Conservation (phyloP, 2,888 invertebrate species). For the Steinernema carpocapsae region DNA sequence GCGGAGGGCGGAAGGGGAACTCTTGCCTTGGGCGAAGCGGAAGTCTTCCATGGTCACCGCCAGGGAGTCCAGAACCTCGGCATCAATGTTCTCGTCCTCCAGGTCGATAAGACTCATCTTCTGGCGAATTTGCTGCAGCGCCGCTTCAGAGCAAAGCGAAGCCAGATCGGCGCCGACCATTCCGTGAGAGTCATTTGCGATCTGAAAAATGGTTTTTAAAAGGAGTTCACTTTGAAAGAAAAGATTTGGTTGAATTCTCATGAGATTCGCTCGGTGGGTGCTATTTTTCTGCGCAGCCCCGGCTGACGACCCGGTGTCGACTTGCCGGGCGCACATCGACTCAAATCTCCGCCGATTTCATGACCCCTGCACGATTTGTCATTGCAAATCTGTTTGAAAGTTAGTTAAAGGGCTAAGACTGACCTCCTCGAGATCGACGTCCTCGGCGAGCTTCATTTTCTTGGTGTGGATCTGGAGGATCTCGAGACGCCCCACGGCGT, state of each 20-base stretch:
- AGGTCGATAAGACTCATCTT: constrained; percentile 99
- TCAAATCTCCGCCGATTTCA: constrained; percentile 64
- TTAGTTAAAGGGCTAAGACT: neutral
- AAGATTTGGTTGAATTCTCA: neutral
- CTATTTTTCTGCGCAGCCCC: constrained; percentile 40
- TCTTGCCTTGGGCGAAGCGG: constrained; percentile 87
- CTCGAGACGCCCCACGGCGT: constrained; percentile 95
- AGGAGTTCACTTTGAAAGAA: neutral
- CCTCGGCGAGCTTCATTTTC: constrained; percentile 98
- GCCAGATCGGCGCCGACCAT: constrained; percentile 98
- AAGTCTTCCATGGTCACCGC: constrained; percentile 80
- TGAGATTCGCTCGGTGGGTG: constrained; percentile 42
- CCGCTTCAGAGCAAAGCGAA: constrained; percentile 97
- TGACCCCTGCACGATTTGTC: constrained; percentile 67
- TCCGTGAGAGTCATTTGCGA: constrained; percentile 87
- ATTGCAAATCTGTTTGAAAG: constrained; percentile 40
- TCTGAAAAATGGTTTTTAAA: neutral
- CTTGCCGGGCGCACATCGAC: constrained; percentile 46
- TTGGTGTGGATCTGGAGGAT: constrained; percentile 98
- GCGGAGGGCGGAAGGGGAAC: neutral
- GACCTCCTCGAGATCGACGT: constrained; percentile 95
- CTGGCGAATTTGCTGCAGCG: constrained; percentile 95
- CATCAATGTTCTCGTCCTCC: constrained; percentile 97
- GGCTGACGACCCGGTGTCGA: constrained; percentile 35
- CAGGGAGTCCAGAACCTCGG: constrained; percentile 92